Percentiles rank a stretch among this genome's conserved stretches.
Evolutionary conservation across 1,140 invertebrate genomes (phyloP).

Genomic region (Drosophila teissieri): DNA sequence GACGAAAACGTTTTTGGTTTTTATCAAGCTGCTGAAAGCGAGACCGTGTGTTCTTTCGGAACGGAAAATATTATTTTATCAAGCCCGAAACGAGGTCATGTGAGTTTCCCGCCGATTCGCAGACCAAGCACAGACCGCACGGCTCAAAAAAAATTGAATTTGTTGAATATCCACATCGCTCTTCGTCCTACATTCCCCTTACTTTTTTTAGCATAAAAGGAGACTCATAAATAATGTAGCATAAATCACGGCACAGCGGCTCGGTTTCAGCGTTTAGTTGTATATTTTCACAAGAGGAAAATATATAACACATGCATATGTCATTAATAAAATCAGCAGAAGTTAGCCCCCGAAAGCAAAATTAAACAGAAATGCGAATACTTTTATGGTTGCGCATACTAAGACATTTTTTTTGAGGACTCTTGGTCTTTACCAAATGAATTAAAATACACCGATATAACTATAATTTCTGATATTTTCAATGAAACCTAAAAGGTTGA

Average conservation of each 20-base stretch:
- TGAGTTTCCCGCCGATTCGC: conserved; percentile 46
- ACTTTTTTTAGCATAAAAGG: conserved; percentile 46
- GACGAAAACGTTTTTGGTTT: conserved; percentile 46
- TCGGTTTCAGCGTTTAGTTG: conserved; percentile 11
- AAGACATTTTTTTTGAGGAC: not conserved
- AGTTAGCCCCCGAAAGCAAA: conserved; percentile 10
- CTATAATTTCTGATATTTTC: not conserved
- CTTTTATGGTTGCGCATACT: not conserved
- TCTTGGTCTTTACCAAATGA: too few species aligned
- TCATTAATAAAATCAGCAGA: conserved; percentile 15
- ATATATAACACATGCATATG: conserved; percentile 7
- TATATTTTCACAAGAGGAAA: not conserved
- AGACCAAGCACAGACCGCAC: conserved; percentile 14
- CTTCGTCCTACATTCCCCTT: conserved; percentile 2
- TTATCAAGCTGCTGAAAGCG: conserved; percentile 38
- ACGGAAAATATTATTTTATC: conserved; percentile 63
- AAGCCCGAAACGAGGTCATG: conserved; percentile 65
- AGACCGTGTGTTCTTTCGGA: conserved; percentile 1
- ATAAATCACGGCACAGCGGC: conserved; percentile 60
- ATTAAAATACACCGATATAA: too few species aligned
- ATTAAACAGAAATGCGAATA: not conserved
- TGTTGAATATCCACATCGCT: conserved; percentile 25
- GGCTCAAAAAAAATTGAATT: conserved; percentile 24
- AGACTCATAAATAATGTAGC: conserved; percentile 70
- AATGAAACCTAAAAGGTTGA: too few species aligned